Evolutionary conservation across 2,888 invertebrate genomes (phyloP), one percentile per base, ranked within the genome.

Genomic region (Brachyopa scutellaris): DNA sequence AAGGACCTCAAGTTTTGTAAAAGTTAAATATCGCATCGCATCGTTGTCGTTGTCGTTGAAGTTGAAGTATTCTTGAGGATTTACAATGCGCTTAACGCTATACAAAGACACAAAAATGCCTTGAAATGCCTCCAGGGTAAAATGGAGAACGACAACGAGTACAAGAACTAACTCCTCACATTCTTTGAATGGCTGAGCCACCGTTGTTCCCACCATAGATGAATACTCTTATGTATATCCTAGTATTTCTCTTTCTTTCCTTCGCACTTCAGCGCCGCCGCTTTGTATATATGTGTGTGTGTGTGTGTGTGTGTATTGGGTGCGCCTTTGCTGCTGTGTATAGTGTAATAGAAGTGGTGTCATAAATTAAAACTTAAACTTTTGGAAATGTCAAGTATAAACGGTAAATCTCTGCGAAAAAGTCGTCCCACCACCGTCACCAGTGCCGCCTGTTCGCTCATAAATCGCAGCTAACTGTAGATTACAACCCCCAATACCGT

Each of bases 281-380:
- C 0, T 45, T 1, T 66, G 11, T 13, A 0, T 13, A 6, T 45
- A 13, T 42, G 3, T 45, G 19, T 42, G 4, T 59, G 21, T 36
- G 8, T 42, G 13, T 19, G 31, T 53, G 38, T 13, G 51, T 47
- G 49, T 72, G 76, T 61, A 31, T 70, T 70, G 70, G 66, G 59
- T 55, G 67, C 66, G n/a, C n/a, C 64, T 21, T 49, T 79, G 70
- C 76, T 70, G 82, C 69, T 78, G 73, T 64, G 78, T 82, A 57
- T 82, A 82, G 82, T 84, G 87, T 86, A 88, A 88, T 89, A 89
- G 88, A 88, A 88, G 88, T 88, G 88, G 88, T 89, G 90, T 89
- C 89, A 90, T 89, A 89, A 89, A 89, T 89, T 89, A 90, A 89
- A 89, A 89, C 90, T 89, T 89, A 89, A 90, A 89, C 89, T 89